Evolutionary conservation across 1,140 invertebrate genomes (phyloP).

Genomic region (Saxidomus purpurata): DNA sequence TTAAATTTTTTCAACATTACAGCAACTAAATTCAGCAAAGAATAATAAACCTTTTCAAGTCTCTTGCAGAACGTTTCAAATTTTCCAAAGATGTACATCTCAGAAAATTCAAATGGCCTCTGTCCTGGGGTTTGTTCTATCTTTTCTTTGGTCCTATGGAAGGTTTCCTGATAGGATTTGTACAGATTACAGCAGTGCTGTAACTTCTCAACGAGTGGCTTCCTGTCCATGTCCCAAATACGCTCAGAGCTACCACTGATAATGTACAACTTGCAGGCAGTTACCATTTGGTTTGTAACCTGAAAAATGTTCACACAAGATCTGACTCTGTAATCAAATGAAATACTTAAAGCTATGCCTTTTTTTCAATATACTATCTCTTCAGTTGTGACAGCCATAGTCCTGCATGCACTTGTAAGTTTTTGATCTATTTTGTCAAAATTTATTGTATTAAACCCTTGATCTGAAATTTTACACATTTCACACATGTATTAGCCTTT

Average conservation of each 20-base stretch:
- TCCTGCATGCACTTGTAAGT: no score
- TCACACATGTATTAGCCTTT: no score
- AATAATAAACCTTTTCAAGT: conserved; percentile 89
- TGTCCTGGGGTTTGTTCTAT: conserved; percentile 88
- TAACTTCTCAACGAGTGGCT: conserved; percentile 91
- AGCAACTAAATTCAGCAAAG: no score
- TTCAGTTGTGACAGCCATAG: no score
- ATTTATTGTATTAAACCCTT: no score
- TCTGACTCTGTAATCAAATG: no score
- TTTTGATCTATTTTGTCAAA: no score
- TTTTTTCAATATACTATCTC: no score
- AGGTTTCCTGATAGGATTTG: conserved; percentile 89
- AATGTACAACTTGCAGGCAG: conserved; percentile 96
- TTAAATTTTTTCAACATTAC: no score
- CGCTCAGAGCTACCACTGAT: conserved; percentile 94
- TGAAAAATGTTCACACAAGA: no score
- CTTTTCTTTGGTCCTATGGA: conserved; percentile 86
- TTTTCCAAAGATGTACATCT: conserved; percentile 98
- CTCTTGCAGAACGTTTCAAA: conserved; percentile 96
- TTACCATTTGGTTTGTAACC: conserved; percentile 99
- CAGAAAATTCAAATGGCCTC: conserved; percentile 94
- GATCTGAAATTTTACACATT: no score
- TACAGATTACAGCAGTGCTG: conserved; percentile 95
- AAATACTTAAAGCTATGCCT: no score
- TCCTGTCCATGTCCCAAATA: conserved; percentile 94